Percentiles rank a stretch among this genome's conserved stretches.
These are phyloP conservation scores for Trimorus sp. DNA, from an alignment of 2,888 invertebrate species.

Conservation along the genomic window DNA sequence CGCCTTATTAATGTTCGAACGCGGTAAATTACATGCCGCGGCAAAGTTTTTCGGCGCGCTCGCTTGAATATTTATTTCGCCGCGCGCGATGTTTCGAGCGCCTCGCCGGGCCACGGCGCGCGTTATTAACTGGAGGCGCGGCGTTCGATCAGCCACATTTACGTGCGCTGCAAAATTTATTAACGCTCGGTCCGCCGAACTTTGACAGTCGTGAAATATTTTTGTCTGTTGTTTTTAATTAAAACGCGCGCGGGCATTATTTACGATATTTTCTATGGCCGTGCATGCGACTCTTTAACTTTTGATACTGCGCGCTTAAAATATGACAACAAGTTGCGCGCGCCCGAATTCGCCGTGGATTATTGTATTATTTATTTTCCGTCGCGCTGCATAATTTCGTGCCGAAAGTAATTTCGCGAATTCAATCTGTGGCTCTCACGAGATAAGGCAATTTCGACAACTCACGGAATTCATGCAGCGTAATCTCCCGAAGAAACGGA, in stretches of 20 bases:
- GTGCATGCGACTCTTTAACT: background rate
- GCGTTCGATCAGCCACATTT: slow-evolving; percentile 57
- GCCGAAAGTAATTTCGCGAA: slow-evolving; percentile 29
- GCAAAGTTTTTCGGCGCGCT: too few relatives aligned
- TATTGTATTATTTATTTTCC: too few relatives aligned
- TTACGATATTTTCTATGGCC: slow-evolving; percentile 8
- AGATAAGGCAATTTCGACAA: slow-evolving; percentile 67
- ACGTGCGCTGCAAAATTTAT: slow-evolving; percentile 57
- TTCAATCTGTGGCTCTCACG: slow-evolving; percentile 61
- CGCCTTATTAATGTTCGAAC: too few relatives aligned
- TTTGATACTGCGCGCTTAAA: background rate
- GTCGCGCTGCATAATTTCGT: too few relatives aligned
- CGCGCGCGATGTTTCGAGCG: too few relatives aligned
- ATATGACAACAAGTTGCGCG: background rate
- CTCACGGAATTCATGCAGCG: slow-evolving; percentile 55
- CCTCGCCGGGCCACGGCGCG: slow-evolving; percentile 2
- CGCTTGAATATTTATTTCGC: too few relatives aligned
- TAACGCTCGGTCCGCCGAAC: slow-evolving; percentile 39
- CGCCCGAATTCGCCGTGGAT: background rate
- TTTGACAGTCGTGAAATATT: slow-evolving; percentile 60
- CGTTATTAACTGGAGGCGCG: slow-evolving; percentile 41
- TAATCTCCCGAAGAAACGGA: slow-evolving; percentile 55
- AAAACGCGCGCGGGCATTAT: slow-evolving; percentile 39
- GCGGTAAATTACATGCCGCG: too few relatives aligned
- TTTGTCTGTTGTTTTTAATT: slow-evolving; percentile 55